A percentile compares a stretch with the other conserved stretches of the same genome.
Conservation (phyloP, 2,113 vertebrate genomes). For the Irena cyanogastra region DNA sequence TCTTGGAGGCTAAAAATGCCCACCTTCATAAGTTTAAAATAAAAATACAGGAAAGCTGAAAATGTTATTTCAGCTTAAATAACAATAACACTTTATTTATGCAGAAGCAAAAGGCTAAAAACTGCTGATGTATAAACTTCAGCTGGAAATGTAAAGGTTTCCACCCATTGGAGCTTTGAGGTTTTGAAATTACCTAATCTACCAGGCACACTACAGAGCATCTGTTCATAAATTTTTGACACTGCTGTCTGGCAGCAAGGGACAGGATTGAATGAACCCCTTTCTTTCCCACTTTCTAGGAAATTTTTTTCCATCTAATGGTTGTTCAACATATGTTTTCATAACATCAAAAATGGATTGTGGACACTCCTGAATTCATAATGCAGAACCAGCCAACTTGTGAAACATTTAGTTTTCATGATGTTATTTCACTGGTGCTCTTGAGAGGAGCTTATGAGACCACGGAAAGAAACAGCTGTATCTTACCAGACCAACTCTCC, state of each 20-base stretch:
- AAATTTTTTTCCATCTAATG: neutral
- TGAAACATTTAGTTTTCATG: neutral
- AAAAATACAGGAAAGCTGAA: neutral
- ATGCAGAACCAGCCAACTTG: neutral
- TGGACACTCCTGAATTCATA: neutral
- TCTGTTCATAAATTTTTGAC: slow-evolving; percentile 26
- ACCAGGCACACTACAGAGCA: neutral
- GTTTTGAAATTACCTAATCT: neutral
- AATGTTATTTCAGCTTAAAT: neutral
- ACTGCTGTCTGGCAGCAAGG: neutral
- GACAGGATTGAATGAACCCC: slow-evolving; percentile 6
- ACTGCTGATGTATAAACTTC: neutral
- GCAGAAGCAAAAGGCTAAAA: neutral
- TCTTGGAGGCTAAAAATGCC: neutral
- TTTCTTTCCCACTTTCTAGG: slow-evolving; percentile 41
- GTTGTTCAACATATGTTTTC: neutral
- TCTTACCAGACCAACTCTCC: neutral
- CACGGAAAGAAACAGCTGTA: neutral
- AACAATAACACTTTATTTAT: neutral
- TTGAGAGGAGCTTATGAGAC: neutral
- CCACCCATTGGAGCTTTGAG: neutral
- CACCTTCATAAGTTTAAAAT: neutral
- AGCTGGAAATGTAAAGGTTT: slow-evolving; percentile 8
- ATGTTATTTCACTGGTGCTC: neutral
- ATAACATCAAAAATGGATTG: neutral